Evolutionary conservation across 1,140 invertebrate species (phyloP), one percentile per base, ranked within the genome.

Genomic region (Dreissena polymorpha): DNA sequence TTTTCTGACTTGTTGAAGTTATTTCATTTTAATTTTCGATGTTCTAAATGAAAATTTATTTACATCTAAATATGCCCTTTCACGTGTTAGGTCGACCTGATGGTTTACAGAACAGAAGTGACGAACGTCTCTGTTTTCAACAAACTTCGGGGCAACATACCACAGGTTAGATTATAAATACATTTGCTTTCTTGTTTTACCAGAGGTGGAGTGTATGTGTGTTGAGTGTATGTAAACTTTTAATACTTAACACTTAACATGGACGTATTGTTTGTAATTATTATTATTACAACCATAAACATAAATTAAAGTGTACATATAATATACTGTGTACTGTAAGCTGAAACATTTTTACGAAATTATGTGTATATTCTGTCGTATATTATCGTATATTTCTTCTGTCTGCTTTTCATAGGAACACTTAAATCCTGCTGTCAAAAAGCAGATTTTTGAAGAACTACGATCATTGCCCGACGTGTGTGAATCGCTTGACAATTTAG

Each of bases 401-500:
- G 16, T 6, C 2, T 60, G 57, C 21, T 60, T 60, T 60, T 12
- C 16, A 60, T 60, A 87, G 86, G 84, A 84, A 53, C 55, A 25
- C 23, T 68, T 89, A 27, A 63, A 39, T 55, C 57, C 73, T 49
- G 75, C 29, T 63, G 74, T 87, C 10, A 85, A 86, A 65, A 57
- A 68, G 10, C 72, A 85, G 72, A 85, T 87, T 12, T 57, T 12
- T 14, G 63, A 55, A 50, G 86, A 86, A 50, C 51, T 86, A 6
- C 68, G 63, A 39, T 55, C 55, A 18, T 49, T 86, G 8, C 85
- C 76, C 14, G 86, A 88, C 70, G 25, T 88, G 10, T 84, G 74
- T 64, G 50, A 75, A 21, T 72, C 85, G 10, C 29, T 88, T 18
- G 84, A 83, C 67, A 79, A 77, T 60, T 39, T 89, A 10, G 86